Evolutionary conservation across 2,888 invertebrate genomes (phyloP).

Genomic region (Tromatobia lineatoria): DNA sequence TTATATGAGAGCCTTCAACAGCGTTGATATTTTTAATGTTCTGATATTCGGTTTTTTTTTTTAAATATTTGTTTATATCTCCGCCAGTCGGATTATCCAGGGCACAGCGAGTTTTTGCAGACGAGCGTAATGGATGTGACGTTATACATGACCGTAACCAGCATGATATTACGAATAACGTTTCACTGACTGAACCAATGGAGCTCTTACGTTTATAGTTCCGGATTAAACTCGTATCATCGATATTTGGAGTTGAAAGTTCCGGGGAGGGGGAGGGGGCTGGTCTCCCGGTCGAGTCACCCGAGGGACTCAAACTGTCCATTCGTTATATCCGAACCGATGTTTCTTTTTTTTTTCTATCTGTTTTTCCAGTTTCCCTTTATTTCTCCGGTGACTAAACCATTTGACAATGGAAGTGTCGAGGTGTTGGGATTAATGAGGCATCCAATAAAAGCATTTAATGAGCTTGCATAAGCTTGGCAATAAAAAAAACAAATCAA

Average conservation of each 20-base stretch:
- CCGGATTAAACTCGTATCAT: slow-evolving; percentile 3
- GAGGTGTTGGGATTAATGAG: not conserved
- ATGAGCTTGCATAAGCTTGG: too few species aligned
- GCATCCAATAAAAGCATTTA: too few species aligned
- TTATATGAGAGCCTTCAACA: not conserved
- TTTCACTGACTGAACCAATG: slow-evolving; percentile 19
- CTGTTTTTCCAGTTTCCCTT: not conserved
- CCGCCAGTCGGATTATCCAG: not conserved
- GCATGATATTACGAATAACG: slow-evolving; percentile 38
- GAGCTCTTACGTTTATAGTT: not conserved
- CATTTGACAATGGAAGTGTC: not conserved
- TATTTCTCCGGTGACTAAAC: slow-evolving; percentile 5
- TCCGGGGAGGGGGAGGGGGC: not conserved
- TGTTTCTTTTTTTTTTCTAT: slow-evolving; percentile 4
- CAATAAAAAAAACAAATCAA: too few species aligned
- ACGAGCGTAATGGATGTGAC: not conserved
- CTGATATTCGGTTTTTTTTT: not conserved
- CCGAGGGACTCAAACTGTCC: slow-evolving; percentile 29
- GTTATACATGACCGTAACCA: not conserved
- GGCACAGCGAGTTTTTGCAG: not conserved
- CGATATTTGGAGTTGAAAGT: slow-evolving; percentile 31
- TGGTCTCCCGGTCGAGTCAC: not conserved
- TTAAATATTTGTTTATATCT: not conserved
- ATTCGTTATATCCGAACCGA: not conserved
- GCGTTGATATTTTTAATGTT: not conserved